A percentile compares a stretch with the other conserved stretches of the same genome.
These are phyloP conservation scores for Polietes domitor DNA, from an alignment of 2,888 invertebrate species.

Conservation along the genomic window DNA sequence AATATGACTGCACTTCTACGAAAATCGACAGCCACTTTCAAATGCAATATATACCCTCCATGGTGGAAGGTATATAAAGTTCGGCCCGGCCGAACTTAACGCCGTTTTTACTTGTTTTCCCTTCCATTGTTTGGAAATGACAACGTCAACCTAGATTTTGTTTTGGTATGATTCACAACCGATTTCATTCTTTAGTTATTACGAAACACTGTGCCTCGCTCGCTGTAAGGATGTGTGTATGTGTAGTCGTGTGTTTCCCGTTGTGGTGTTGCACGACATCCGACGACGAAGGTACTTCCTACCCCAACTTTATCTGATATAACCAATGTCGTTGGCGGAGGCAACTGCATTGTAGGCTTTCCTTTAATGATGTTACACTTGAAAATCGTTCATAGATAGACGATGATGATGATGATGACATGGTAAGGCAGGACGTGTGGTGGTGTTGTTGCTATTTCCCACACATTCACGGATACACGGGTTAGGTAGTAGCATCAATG, in stretches of 20 bases:
- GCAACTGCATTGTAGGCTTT: constrained; percentile 28
- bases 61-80: no score
- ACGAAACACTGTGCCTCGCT: neutral
- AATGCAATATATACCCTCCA: no score
- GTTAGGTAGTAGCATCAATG: neutral
- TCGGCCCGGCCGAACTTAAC: no score
- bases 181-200: neutral
- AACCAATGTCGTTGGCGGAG: constrained; percentile 24
- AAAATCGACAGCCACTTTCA: no score
- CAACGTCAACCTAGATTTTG: no score
- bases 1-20: no score
- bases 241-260: constrained; percentile 20
- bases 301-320: neutral
- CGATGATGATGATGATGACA: constrained; percentile 3
- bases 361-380: constrained; percentile 23
- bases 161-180: no score
- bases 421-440: no score
- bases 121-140: no score
- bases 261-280: neutral
- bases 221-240: neutral
- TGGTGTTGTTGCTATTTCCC: neutral
- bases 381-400: neutral
- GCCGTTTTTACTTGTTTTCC: no score
- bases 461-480: constrained; percentile 14
- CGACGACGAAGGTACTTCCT: constrained; percentile 26